Base-by-base conservation (phyloP, 2,888 invertebrate species). In the Orchestes rusci region DNA sequence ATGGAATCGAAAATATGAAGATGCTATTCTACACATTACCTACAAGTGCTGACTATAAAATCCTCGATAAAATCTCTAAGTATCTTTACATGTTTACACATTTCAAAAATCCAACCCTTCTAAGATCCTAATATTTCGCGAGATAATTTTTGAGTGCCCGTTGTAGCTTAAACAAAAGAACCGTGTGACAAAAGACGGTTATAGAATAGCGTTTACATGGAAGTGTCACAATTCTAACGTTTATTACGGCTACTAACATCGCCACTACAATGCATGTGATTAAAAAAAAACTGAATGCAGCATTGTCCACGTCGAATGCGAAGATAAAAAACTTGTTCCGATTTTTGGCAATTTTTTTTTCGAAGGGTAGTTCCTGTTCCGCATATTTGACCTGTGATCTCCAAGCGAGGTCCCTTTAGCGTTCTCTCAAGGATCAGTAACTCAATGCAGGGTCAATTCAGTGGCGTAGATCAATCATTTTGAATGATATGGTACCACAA, bases 271-370 rank as follows among this genome's bases (percentile, higher is more conserved):
- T 53, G 50, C 39, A 51, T 52, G 48, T 45, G 48, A 53, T 42
- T 46, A 30, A 32, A 46, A 31, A 31, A 31, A 36, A 36, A 23
- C 16, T 36, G 36, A 38, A 29, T n/a, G n/a, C n/a, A n/a, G n/a
- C 47, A 54, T 54, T 53, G 56, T 55, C 40, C 50, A 51, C 52
- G 42, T 44, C 53, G 52, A 50, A 57, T 56, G 54, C 54, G 59
- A 59, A 63, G 57, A 61, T 63, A 55, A 57, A 62, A 53, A 64
- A 65, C 64, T 62, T 60, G 65, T 64, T 65, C 56, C 58, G 58
- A 63, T 62, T 64, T 63, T 54, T 56, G 64, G 64, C 56, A 59
- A 60, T 62, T 64, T 63, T 63, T 60, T 56, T 53, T 40, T 45
- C 2, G 10, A 35, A 47, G 42, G 39, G 44, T 50, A 59, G 63